A percentile compares a stretch with the other conserved stretches of the same genome.
Conservation (phyloP, 2,113 vertebrate species). For the Centropus unirufus region DNA sequence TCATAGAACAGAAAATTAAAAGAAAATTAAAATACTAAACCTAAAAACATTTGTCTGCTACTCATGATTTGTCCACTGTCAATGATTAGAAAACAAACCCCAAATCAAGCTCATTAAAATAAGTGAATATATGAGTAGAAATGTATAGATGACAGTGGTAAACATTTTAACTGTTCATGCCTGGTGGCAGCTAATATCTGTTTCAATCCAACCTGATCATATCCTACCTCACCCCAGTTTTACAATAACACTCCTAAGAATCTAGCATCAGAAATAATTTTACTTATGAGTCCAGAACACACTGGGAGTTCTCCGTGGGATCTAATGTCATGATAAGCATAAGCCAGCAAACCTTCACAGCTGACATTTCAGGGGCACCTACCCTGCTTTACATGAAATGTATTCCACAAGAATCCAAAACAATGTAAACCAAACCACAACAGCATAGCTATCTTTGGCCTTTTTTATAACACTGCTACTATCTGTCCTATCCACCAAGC, state of each 20-base stretch:
- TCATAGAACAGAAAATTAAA: neutral
- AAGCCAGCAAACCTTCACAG: neutral
- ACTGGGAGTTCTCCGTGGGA: neutral
- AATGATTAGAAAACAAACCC: neutral
- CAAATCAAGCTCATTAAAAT: neutral
- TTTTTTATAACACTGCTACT: neutral
- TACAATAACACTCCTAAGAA: neutral
- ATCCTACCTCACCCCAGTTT: neutral
- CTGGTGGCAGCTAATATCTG: neutral
- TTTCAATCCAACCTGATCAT: neutral
- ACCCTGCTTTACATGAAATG: neutral
- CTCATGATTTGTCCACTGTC: neutral
- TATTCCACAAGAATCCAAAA: neutral
- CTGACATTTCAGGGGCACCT: neutral
- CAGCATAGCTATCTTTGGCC: rapidly evolving
- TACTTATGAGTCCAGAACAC: neutral
- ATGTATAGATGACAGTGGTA: neutral
- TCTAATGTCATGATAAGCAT: neutral
- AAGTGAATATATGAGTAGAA: neutral
- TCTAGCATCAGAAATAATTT: neutral
- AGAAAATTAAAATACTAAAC: neutral
- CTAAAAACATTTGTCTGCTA: neutral
- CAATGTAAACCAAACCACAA: rapidly evolving
- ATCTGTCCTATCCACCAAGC: neutral
- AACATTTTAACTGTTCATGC: neutral